Percentiles rank a stretch among this genome's conserved stretches.
Conservation (phyloP, 1,140 invertebrate genomes). For the Oedothorax gibbosus region DNA sequence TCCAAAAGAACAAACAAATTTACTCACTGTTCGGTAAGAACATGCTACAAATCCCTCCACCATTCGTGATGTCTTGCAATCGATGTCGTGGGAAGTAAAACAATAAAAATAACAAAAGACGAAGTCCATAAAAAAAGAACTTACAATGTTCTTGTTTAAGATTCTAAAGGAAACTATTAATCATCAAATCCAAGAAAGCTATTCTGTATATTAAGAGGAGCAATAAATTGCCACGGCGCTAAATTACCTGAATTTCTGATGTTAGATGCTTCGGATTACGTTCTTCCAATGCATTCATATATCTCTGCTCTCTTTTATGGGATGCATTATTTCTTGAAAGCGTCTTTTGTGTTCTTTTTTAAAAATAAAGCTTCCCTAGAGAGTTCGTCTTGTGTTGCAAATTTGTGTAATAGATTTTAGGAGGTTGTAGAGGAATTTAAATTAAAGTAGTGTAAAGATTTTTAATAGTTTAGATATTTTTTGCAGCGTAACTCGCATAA, state of each 20-base stretch:
- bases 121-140: constrained; percentile 32
- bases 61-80: not conserved
- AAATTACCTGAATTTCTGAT: constrained; percentile 49
- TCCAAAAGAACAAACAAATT: too few relatives aligned
- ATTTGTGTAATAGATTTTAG: too few relatives aligned
- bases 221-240: constrained; percentile 51
- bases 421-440: too few relatives aligned
- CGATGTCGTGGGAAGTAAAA: constrained; percentile 40
- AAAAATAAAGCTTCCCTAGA: too few relatives aligned
- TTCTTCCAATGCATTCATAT: constrained; percentile 1
- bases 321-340: not conserved
- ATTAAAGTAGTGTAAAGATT: too few relatives aligned
- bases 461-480: too few relatives aligned
- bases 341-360: too few relatives aligned
- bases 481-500: too few relatives aligned
- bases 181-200: constrained; percentile 56
- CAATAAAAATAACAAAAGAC: constrained; percentile 7
- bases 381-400: too few relatives aligned
- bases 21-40: too few relatives aligned
- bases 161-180: constrained; percentile 50
- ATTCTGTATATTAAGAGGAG: constrained; percentile 55
- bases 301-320: constrained; percentile 4
- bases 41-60: too few relatives aligned
- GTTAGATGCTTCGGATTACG: constrained; percentile 45
- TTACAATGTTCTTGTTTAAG: constrained; percentile 29